Evolutionary conservation across 2,888 invertebrate species (phyloP), one percentile per base, ranked within the genome.

Genomic region (Drosophila mimica): DNA sequence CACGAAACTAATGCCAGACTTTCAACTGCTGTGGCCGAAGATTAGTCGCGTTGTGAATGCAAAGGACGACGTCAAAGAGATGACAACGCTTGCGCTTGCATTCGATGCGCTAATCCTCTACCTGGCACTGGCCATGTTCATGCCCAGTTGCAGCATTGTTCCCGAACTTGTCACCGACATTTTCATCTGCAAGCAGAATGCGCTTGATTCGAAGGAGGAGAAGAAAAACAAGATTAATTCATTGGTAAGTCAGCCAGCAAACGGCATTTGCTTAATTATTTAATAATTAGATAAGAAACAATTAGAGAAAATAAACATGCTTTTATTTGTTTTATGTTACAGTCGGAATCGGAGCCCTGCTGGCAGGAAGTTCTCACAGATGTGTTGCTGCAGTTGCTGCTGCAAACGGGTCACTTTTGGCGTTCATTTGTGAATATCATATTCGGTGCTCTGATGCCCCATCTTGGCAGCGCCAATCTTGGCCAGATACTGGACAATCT

Each of bases 351-450:
- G 13, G 67, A 77, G 3, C 70, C 40, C 0, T 13, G 33, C 2
- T 90, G 85, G 88, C 74, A 90, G 67, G 77, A 74, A 28, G 90
- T 85, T 9, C n/a, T 90, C 1, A 80, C 76, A 0, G 90, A 90
- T 53, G 59, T 68, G 4, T n/a, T 85, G 33, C 30, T 88, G 11
- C 80, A 80, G 57, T 11, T 85, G 20, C 20, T 85, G 17, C 31
- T 85, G 36, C 72, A 82, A 31, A 82, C 67, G 0, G 74, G 70
- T 0, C 53, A 59, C 31, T 70, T 56, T 28, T 85, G 85, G 90
- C 83, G 85, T 0, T 56, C 60, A 0, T 70, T 90, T 28, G 73
- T 79, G 0, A 82, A 70, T 6, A 38, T 66, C 1, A 60, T 85
- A 9, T 36, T 38, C 1, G 15, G 13, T 2, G 58, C 63, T 0